phyloP scores from a whole-genome alignment of 2,888 invertebrate species.

The Nephrotoma flavescens region DNA sequence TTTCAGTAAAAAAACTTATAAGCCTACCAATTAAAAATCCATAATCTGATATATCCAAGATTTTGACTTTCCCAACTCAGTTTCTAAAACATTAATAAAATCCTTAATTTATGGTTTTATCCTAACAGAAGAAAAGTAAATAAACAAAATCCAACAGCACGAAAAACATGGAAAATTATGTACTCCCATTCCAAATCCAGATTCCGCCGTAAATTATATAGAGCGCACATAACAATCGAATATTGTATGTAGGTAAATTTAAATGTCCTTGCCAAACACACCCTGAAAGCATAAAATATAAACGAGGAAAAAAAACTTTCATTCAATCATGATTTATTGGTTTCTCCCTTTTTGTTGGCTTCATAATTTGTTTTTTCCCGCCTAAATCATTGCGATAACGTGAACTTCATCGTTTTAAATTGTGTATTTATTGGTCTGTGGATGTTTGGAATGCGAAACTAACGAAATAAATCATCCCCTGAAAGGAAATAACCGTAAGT shows the following conservation, averaged over 20 bases:
- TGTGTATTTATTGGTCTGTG: neutral
- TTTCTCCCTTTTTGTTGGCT: neutral
- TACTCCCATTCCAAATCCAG: neutral
- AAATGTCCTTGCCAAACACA: neutral
- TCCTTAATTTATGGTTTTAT: neutral
- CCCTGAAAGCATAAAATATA: neutral
- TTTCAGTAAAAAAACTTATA: neutral
- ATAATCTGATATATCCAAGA: neutral
- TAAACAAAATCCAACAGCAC: neutral
- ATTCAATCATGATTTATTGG: neutral
- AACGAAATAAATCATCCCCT: neutral
- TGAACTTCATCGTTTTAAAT: neutral
- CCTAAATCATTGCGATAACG: neutral
- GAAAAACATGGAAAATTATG: neutral
- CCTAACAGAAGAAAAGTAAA: neutral
- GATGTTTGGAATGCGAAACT: neutral
- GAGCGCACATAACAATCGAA: neutral
- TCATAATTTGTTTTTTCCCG: neutral
- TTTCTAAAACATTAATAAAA: neutral
- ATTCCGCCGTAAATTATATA: neutral
- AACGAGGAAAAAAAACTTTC: neutral
- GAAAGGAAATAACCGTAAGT: neutral
- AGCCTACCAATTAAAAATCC: neutral
- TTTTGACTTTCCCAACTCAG: neutral
- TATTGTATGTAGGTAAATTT: neutral